Evolutionary conservation across 2,888 invertebrate species (phyloP).

Genomic region (Schizaphis graminum): DNA sequence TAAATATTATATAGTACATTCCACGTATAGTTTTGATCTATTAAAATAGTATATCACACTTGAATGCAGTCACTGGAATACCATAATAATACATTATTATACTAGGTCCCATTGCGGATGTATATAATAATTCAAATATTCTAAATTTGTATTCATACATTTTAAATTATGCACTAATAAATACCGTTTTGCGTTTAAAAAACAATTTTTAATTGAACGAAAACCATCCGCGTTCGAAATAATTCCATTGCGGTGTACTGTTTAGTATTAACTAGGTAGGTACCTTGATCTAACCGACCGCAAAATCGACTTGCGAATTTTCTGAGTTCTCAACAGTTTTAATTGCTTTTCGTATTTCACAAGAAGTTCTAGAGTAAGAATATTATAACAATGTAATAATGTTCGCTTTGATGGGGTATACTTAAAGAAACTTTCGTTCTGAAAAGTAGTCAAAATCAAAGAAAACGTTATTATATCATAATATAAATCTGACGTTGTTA

Average conservation of each 20-base stretch:
- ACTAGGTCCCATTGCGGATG: not conserved
- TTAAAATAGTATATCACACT: not conserved
- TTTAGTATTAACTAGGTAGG: not conserved
- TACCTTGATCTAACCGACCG: not conserved
- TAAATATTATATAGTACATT: not conserved
- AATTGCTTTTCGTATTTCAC: conserved; percentile 28
- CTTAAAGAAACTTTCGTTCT: not conserved
- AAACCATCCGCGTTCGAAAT: not conserved
- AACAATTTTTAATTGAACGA: not conserved
- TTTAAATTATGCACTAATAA: not conserved
- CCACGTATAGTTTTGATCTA: not conserved
- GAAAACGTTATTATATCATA: conserved; percentile 4
- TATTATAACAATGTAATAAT: not conserved
- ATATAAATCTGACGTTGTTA: not conserved
- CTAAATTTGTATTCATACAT: not conserved
- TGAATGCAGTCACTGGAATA: not conserved
- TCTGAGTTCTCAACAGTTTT: not conserved
- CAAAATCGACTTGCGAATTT: conserved; percentile 3
- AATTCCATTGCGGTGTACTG: not conserved
- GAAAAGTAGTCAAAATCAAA: conserved; percentile 3
- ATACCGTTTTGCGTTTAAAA: not conserved
- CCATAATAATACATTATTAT: not conserved
- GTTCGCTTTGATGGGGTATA: not conserved
- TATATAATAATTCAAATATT: not conserved
- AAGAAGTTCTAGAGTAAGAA: not conserved